Base-by-base conservation (phyloP, 2,888 invertebrate genomes). In the Cepaea hortensis region DNA sequence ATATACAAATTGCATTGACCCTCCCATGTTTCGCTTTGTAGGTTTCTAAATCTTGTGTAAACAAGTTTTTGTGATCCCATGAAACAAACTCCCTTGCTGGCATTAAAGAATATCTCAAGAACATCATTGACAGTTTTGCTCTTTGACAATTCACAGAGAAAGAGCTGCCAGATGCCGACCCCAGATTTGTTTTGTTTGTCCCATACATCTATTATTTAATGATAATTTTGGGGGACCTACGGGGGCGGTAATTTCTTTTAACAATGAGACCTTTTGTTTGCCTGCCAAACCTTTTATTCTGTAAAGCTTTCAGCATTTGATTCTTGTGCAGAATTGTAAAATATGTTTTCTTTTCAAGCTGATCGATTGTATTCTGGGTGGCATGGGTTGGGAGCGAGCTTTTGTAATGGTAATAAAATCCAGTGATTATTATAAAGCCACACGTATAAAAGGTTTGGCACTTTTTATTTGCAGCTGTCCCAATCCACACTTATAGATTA, bases 381-480 rank as follows among this genome's bases (percentile, higher is more conserved):
- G 50, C 18, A 18, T 18, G 50, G 68, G 18, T 18, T 5, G 68
- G 68, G 5, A n/a, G 18, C 5, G 68, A 20, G 5, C 11, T 68
- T 50, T 76, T 50, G 77, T 23, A 2, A 23, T 20, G 55, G 55
- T n/a, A 9, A 55, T 23, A 55, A 50, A 76, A 50, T 5, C 77
- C 77, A 50, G 48, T 75, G 75, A 46, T 18, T 76, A 46, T 13
- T n/a, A 6, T 80, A 23, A 79, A 3, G 61, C 35, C 62, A 62
- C 79, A 79, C 61, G 35, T 79, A 35, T 79, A 35, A 81, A 85
- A 85, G 81, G 85, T 85, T 85, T 85, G 85, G 85, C 81, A 73
- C 72, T 68, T 73, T 85, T 85, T 81, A n/a, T 55, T 85, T 85
- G 80, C 85, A 85, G 85, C 85, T 61, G 46, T 81, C 85, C 81